Evolutionary conservation across 2,113 vertebrate genomes (phyloP).

Genomic region (Motacilla tschutschensis): DNA sequence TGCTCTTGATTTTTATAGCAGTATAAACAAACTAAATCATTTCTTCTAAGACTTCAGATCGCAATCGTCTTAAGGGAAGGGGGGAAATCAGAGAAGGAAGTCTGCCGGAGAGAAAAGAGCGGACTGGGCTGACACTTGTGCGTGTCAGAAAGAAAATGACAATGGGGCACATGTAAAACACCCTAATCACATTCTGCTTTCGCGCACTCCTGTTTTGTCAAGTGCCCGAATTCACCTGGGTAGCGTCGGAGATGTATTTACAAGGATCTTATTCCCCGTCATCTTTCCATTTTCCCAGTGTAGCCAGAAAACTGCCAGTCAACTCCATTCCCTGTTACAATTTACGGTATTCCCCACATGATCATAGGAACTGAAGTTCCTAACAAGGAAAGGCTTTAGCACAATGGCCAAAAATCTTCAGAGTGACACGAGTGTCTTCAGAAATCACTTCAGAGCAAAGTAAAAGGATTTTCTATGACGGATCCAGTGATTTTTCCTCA

Average conservation of each 20-base stretch:
- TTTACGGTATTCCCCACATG: conserved; percentile 79
- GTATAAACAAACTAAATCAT: conserved; percentile 92
- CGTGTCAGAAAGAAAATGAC: conserved; percentile 23
- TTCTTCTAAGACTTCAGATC: conserved; percentile 76
- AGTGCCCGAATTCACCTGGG: conserved; percentile 63
- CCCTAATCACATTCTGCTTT: neutral
- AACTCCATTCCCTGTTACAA: conserved; percentile 68
- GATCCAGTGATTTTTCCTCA: conserved; percentile 85
- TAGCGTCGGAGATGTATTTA: conserved; percentile 63
- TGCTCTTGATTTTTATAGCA: conserved; percentile 90
- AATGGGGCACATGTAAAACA: conserved; percentile 24
- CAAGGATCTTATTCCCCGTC: conserved; percentile 67
- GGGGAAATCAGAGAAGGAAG: neutral
- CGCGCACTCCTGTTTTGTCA: conserved; percentile 23
- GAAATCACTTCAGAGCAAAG: conserved; percentile 81
- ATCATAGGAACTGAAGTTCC: conserved; percentile 76
- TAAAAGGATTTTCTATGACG: conserved; percentile 85
- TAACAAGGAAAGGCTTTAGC: conserved; percentile 76
- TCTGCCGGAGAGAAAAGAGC: neutral
- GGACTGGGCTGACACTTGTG: neutral
- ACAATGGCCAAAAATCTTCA: conserved; percentile 74
- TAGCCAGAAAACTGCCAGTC: conserved; percentile 76
- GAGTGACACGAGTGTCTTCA: conserved; percentile 78
- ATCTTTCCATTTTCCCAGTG: conserved; percentile 63
- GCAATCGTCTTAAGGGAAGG: conserved; percentile 49